These are phyloP conservation scores for Ictalurus punctatus DNA, from an alignment of 2,113 vertebrate species.

Conservation along the genomic window DNA sequence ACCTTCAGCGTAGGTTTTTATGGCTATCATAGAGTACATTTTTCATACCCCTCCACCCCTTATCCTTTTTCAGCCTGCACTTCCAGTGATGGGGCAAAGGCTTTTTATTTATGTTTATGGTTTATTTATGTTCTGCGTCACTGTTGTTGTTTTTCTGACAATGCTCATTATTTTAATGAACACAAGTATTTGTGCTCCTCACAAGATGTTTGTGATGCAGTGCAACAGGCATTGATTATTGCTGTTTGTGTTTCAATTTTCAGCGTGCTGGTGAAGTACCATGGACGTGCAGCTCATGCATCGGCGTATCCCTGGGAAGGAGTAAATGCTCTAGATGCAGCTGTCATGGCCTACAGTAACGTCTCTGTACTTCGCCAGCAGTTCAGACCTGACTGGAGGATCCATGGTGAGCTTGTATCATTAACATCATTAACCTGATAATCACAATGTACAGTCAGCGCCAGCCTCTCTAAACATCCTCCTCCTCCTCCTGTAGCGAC, in stretches of 20 bases:
- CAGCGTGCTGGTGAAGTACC: conserved; percentile 84
- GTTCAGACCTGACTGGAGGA: conserved; percentile 86
- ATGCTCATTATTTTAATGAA: neutral
- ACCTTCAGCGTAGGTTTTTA: no score
- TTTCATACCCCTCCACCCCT: no score
- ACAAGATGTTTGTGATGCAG: neutral
- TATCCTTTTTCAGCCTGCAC: no score
- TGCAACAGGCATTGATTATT: no score
- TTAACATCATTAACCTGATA: neutral
- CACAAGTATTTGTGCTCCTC: neutral
- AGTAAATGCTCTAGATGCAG: conserved; percentile 84
- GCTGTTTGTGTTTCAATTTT: conserved; percentile 45
- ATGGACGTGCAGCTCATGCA: conserved; percentile 83
- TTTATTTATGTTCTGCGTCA: no score
- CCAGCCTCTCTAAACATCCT: neutral
- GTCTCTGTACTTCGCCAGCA: conserved; percentile 86
- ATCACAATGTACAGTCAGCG: neutral
- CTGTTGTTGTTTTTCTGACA: no score
- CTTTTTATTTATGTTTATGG: no score
- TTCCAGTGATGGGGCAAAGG: no score
- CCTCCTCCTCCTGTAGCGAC: no score
- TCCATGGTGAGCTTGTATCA: conserved; percentile 75
- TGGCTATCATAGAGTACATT: no score
- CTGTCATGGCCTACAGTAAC: conserved; percentile 85
- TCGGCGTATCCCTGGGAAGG: conserved; percentile 87